Conservation (phyloP, 1,140 invertebrate genomes). For the Heliconius eleuchia region DNA sequence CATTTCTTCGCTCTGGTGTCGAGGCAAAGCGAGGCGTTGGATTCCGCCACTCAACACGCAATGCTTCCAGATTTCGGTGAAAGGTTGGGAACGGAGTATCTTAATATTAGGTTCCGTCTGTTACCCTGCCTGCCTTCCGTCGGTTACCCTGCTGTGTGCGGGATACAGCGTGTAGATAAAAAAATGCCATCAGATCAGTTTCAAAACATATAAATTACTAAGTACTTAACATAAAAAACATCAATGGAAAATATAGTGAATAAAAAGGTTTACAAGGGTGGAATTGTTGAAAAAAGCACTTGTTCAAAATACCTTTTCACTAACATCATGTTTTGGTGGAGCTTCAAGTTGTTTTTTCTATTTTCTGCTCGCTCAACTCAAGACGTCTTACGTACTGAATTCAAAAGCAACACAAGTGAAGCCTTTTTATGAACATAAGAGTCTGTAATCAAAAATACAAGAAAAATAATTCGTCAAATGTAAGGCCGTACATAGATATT, state of each 20-base stretch:
- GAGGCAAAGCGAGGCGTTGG: too few species aligned
- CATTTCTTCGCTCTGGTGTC: too few species aligned
- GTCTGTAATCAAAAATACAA: not conserved
- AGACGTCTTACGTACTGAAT: slow-evolving; percentile 3
- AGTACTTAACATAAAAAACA: not conserved
- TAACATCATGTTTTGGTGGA: slow-evolving; percentile 9
- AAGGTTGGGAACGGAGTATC: too few species aligned
- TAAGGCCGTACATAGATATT: not conserved
- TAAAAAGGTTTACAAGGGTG: not conserved
- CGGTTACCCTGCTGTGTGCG: too few species aligned
- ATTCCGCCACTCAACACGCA: too few species aligned
- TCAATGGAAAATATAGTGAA: not conserved
- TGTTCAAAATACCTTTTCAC: slow-evolving; percentile 11
- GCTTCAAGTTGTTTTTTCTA: slow-evolving; percentile 1
- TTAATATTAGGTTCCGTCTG: too few species aligned
- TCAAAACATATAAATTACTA: not conserved
- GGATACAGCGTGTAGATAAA: too few species aligned
- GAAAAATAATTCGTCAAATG: not conserved
- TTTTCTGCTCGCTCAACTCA: not conserved
- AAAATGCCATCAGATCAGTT: too few species aligned
- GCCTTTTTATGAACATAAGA: slow-evolving; percentile 6
- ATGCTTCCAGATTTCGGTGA: too few species aligned
- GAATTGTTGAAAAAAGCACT: not conserved
- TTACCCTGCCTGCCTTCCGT: too few species aligned
- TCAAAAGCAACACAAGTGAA: not conserved